Evolutionary conservation across 2,888 invertebrate genomes (phyloP).

Genomic region (Drosophila barbarae): DNA sequence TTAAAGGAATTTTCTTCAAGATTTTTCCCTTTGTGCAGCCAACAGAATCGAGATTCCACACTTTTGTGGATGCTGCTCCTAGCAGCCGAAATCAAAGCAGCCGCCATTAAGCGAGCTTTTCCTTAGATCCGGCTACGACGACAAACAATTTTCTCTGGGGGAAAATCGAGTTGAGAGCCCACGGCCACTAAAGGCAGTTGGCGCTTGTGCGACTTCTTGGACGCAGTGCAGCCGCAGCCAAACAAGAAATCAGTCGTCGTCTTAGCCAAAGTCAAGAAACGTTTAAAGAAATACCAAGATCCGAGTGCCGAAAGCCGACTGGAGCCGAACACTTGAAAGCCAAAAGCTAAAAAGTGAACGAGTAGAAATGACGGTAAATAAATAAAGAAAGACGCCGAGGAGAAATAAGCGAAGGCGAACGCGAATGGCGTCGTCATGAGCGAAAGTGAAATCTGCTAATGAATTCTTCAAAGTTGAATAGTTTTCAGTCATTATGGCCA

Average conservation of each 20-base stretch:
- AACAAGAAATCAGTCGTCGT: constrained; percentile 43
- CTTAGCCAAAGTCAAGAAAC: constrained; percentile 48
- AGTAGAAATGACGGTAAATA: constrained; percentile 75
- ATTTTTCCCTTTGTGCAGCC: not conserved
- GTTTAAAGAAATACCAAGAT: constrained; percentile 31
- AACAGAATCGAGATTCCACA: constrained; percentile 19
- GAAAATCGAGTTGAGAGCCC: constrained; percentile 36
- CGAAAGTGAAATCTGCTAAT: constrained; percentile 79
- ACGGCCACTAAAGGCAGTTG: constrained; percentile 36
- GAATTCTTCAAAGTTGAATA: constrained; percentile 78
- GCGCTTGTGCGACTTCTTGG: constrained; percentile 54
- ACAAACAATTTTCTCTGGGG: constrained; percentile 54
- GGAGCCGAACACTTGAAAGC: constrained; percentile 19
- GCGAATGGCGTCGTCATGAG: constrained; percentile 69
- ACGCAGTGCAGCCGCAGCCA: constrained; percentile 33
- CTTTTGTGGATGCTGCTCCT: constrained; percentile 15
- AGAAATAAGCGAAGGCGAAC: constrained; percentile 70
- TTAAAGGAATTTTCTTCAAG: no score
- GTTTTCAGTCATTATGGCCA: constrained; percentile 75
- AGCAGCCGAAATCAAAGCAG: constrained; percentile 30
- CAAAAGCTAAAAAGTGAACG: constrained; percentile 60
- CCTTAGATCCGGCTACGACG: constrained; percentile 61
- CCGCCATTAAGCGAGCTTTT: constrained; percentile 18
- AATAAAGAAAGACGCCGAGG: constrained; percentile 53
- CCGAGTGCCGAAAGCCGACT: constrained; percentile 13